These are phyloP conservation scores for Antheraea yamamai DNA, from an alignment of 2,888 invertebrate species.

Conservation along the genomic window DNA sequence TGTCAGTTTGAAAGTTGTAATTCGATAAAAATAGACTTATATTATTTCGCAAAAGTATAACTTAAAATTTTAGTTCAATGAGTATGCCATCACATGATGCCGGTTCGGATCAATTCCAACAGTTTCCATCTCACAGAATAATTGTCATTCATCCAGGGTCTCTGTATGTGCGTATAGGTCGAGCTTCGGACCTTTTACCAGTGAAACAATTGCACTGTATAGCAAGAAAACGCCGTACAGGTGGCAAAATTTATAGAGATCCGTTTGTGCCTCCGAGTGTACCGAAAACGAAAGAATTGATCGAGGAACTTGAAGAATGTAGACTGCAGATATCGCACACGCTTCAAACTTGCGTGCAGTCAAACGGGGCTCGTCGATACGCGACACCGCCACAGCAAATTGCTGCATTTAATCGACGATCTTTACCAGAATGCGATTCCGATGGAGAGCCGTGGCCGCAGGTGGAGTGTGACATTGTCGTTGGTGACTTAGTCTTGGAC, in stretches of 20 bases:
- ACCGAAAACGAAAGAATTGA: constrained; percentile 85
- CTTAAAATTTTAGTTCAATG: constrained; percentile 42
- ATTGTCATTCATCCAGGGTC: constrained; percentile 98
- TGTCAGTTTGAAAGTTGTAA: neutral
- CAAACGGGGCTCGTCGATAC: constrained; percentile 89
- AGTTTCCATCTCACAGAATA: constrained; percentile 89
- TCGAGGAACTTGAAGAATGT: constrained; percentile 92
- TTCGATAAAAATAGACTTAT: neutral
- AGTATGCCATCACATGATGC: constrained; percentile 67
- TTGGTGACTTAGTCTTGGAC: constrained; percentile 90
- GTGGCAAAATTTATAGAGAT: constrained; percentile 83
- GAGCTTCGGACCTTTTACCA: constrained; percentile 95
- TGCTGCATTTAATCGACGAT: constrained; percentile 91
- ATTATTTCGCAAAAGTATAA: neutral
- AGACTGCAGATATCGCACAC: constrained; percentile 92
- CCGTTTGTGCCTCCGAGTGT: constrained; percentile 85
- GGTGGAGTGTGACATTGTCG: constrained; percentile 84
- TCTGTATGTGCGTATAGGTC: constrained; percentile 92
- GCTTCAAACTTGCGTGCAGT: constrained; percentile 92
- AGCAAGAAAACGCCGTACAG: constrained; percentile 84
- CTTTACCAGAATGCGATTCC: constrained; percentile 85
- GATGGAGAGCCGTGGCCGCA: constrained; percentile 84
- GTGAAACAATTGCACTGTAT: constrained; percentile 92
- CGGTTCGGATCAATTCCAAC: constrained; percentile 78
- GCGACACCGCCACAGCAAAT: constrained; percentile 95